Percentiles rank a stretch among this genome's conserved stretches.
Conservation (phyloP, 2,888 invertebrate species). For the Lamellibrachia columna region DNA sequence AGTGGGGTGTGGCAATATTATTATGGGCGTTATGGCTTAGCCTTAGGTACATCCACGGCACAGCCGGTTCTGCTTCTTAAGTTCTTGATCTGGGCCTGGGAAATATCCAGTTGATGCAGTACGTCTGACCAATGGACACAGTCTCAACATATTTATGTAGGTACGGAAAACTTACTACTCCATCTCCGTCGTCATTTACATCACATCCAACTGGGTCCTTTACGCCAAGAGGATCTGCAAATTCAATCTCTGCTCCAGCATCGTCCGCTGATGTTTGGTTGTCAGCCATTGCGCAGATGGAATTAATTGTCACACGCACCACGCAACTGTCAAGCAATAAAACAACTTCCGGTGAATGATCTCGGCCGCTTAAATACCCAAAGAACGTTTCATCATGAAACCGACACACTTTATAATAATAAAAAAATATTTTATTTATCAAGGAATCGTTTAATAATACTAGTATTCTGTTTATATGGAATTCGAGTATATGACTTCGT, state of each 20-base stretch:
- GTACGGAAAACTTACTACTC: not conserved
- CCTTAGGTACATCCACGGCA: not conserved
- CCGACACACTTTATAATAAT: not conserved
- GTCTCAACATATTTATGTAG: not conserved
- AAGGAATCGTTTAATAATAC: not conserved
- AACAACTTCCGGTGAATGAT: not conserved
- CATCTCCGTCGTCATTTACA: not conserved
- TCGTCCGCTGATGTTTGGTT: constrained; percentile 6
- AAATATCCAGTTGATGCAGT: too few relatives aligned
- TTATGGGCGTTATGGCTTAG: not conserved
- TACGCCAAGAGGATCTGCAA: constrained; percentile 2
- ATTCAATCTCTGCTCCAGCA: not conserved
- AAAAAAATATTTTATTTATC: not conserved
- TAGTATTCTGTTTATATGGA: not conserved
- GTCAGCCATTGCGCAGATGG: constrained; percentile 12
- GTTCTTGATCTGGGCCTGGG: not conserved
- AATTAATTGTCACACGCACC: not conserved
- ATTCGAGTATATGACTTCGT: not conserved
- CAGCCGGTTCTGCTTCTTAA: not conserved
- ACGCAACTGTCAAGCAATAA: not conserved
- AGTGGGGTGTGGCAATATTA: not conserved
- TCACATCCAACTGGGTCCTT: not conserved
- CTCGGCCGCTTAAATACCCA: not conserved
- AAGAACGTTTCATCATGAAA: not conserved
- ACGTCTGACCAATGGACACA: too few relatives aligned